These are phyloP conservation scores for Teleogryllus occipitalis DNA, from an alignment of 1,140 invertebrate genomes.

Conservation along the genomic window DNA sequence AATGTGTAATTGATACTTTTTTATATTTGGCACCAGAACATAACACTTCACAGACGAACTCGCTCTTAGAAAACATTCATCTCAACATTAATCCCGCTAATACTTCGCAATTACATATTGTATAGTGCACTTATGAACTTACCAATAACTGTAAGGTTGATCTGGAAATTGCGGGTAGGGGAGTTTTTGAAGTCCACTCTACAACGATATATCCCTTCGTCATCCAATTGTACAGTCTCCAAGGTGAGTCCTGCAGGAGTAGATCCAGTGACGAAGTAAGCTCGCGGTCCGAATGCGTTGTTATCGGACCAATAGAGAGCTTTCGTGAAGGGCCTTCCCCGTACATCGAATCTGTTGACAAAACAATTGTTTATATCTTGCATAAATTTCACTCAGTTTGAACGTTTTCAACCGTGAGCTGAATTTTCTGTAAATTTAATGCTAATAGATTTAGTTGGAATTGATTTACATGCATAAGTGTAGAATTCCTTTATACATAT, in stretches of 20 bases:
- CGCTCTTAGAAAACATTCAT: too few relatives aligned
- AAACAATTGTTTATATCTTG: neutral
- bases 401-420: too few relatives aligned
- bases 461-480: too few relatives aligned
- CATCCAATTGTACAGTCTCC: constrained; percentile 68
- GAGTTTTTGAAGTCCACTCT: constrained; percentile 85
- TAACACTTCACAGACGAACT: too few relatives aligned
- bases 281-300: constrained; percentile 64
- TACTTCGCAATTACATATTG: neutral
- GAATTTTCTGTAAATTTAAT: too few relatives aligned
- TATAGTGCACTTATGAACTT: constrained; percentile 36
- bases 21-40: too few relatives aligned
- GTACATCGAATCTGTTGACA: constrained; percentile 65
- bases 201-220: constrained; percentile 79
- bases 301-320: constrained; percentile 71
- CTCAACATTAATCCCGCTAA: too few relatives aligned
- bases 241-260: constrained; percentile 70
- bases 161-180: constrained; percentile 80
- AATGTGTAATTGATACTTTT: too few relatives aligned
- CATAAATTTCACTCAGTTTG: too few relatives aligned
- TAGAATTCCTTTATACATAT: too few relatives aligned
- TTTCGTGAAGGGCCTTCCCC: constrained; percentile 64
- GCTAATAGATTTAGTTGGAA: too few relatives aligned
- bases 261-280: constrained; percentile 64
- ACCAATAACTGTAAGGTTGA: constrained; percentile 87